Evolutionary conservation across 1,140 invertebrate species (phyloP).

Genomic region (Eupristina koningsbergeri): DNA sequence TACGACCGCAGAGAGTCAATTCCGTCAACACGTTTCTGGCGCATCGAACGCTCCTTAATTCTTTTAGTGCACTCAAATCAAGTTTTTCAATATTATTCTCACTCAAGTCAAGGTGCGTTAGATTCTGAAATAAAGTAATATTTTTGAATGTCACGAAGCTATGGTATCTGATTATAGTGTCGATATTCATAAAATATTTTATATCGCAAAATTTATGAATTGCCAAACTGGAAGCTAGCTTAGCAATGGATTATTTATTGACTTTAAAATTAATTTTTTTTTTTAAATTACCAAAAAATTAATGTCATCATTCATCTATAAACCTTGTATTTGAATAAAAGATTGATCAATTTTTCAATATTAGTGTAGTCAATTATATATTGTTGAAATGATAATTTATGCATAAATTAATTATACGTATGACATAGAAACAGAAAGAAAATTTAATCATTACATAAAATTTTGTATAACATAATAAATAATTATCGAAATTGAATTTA

Average conservation of each 20-base stretch:
- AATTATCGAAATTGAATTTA: too few species aligned
- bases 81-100: conserved; percentile 84
- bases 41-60: conserved; percentile 81
- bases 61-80: conserved; percentile 80
- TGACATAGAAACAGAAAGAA: too few species aligned
- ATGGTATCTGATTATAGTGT: conserved; percentile 51
- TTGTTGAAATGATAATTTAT: too few species aligned
- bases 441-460: not conserved
- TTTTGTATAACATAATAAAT: not conserved
- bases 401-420: not conserved
- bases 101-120: conserved; percentile 84
- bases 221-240: not conserved
- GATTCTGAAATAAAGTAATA: conserved; percentile 72
- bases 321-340: too few species aligned
- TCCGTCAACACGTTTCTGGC: conserved; percentile 81
- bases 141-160: conserved; percentile 65
- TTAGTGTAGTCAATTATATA: too few species aligned
- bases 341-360: too few species aligned
- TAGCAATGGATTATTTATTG: not conserved
- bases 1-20: conserved; percentile 79
- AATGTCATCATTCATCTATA: too few species aligned
- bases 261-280: not conserved
- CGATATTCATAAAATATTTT: not conserved
- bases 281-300: not conserved
- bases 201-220: not conserved